Evolutionary conservation across 2,113 vertebrate species (phyloP).

Genomic region (Pontoporia blainvillei): DNA sequence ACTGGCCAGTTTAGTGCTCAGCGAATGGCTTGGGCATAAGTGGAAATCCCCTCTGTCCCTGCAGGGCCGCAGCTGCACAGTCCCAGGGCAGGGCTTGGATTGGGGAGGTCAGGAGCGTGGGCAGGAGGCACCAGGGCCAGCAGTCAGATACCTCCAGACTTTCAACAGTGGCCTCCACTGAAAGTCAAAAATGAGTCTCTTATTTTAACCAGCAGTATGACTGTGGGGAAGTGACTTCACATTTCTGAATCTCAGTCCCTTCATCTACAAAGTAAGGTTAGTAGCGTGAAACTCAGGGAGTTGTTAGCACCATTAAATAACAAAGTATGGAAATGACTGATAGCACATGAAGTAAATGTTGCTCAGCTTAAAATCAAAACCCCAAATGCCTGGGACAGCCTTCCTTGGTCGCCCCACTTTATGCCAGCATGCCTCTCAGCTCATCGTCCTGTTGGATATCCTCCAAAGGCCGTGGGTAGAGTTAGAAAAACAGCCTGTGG

Average conservation of each 20-base stretch:
- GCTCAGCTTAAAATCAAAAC: not conserved
- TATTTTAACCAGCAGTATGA: not conserved
- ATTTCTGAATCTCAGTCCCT: not conserved
- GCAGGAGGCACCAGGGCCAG: not conserved
- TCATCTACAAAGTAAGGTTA: not conserved
- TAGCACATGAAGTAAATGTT: not conserved
- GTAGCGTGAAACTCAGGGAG: not conserved
- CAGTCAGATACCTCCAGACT: not conserved
- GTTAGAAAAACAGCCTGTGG: not conserved
- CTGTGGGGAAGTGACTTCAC: not conserved
- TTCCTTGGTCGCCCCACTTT: not conserved
- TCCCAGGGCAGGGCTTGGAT: not conserved
- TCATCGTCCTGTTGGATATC: not conserved
- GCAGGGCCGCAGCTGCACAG: fast-evolving
- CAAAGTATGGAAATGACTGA: not conserved
- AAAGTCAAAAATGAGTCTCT: not conserved
- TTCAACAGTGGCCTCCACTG: fast-evolving
- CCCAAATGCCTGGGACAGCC: not conserved
- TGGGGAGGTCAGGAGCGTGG: not conserved
- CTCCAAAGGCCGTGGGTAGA: not conserved
- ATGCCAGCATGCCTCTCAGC: not conserved
- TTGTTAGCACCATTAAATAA: not conserved
- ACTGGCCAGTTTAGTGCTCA: not conserved
- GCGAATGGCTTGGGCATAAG: not conserved
- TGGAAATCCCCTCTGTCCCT: not conserved